phyloP scores from a whole-genome alignment of 2,888 invertebrate species.

The Stramonita haemastoma region DNA sequence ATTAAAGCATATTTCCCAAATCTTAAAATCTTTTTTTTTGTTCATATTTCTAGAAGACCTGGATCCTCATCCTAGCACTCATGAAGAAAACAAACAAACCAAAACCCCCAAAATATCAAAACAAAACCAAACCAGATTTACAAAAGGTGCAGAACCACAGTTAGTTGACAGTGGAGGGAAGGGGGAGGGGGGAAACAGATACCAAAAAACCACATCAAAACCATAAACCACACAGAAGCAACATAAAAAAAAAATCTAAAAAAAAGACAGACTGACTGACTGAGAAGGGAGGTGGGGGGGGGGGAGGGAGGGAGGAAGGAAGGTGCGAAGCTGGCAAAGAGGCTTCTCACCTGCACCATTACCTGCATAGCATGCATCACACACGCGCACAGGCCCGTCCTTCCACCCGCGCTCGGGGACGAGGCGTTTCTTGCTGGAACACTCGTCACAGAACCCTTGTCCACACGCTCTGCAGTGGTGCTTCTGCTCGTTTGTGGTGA shows the following conservation, averaged over 20 bases:
- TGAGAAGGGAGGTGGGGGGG: background rate
- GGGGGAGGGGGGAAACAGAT: too few species aligned
- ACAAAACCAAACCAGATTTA: too few species aligned
- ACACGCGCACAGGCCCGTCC: constrained; percentile 84
- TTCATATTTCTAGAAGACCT: too few species aligned
- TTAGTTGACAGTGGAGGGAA: too few species aligned
- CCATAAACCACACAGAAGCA: background rate
- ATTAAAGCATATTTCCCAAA: too few species aligned
- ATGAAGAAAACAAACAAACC: too few species aligned
- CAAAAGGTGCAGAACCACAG: too few species aligned
- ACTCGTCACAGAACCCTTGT: constrained; percentile 87
- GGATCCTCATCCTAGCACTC: too few species aligned
- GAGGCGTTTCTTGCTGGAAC: constrained; percentile 83
- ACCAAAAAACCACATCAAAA: background rate
- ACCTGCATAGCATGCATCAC: constrained; percentile 82
- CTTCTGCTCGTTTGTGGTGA: constrained; percentile 70
- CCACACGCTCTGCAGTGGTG: constrained; percentile 88
- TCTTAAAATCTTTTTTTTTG: too few species aligned
- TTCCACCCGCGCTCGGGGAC: constrained; percentile 87
- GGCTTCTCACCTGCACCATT: constrained; percentile 46
- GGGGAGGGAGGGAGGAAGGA: background rate
- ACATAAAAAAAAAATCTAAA: too few species aligned
- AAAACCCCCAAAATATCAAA: too few species aligned
- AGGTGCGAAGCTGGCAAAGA: constrained; percentile 37
- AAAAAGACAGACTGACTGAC: background rate